Percentiles rank a stretch among this genome's conserved stretches.
These are phyloP conservation scores for Slavum lentiscoides DNA, from an alignment of 2,888 invertebrate genomes.

Conservation along the genomic window DNA sequence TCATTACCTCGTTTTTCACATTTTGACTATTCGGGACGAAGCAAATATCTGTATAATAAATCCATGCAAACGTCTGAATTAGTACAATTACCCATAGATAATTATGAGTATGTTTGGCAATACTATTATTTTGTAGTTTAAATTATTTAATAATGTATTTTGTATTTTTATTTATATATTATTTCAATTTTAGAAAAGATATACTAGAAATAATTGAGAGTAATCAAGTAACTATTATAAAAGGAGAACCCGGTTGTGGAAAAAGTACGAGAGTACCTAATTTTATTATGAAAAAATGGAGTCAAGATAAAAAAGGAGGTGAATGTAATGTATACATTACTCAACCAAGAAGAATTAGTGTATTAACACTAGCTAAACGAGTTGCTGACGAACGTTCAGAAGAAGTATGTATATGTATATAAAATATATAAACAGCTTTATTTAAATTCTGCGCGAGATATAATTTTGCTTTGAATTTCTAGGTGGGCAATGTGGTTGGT, in stretches of 20 bases:
- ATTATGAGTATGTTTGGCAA: slow-evolving; percentile 59
- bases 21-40: slow-evolving; percentile 31
- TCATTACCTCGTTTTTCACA: slow-evolving; percentile 23
- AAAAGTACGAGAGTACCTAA: slow-evolving; percentile 75
- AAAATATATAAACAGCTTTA: not conserved
- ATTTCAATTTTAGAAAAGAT: slow-evolving; percentile 59
- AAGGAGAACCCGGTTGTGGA: slow-evolving; percentile 75
- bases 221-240: slow-evolving; percentile 66
- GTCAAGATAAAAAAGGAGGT: slow-evolving; percentile 60
- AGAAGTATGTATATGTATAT: slow-evolving; percentile 60
- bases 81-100: slow-evolving; percentile 59
- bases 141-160: not conserved
- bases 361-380: slow-evolving; percentile 69
- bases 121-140: not conserved
- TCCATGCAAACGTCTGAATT: not conserved
- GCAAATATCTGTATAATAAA: slow-evolving; percentile 27
- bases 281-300: slow-evolving; percentile 65
- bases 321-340: slow-evolving; percentile 67
- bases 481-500: slow-evolving; percentile 69
- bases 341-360: slow-evolving; percentile 72
- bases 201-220: slow-evolving; percentile 64
- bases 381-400: slow-evolving; percentile 70
- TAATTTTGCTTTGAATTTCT: slow-evolving; percentile 15
- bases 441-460: not conserved
- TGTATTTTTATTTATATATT: slow-evolving; percentile 54